These are phyloP conservation scores for Pocillopora meandrina DNA, from an alignment of 92 coral and sea anemone species.

Conservation along the genomic window DNA sequence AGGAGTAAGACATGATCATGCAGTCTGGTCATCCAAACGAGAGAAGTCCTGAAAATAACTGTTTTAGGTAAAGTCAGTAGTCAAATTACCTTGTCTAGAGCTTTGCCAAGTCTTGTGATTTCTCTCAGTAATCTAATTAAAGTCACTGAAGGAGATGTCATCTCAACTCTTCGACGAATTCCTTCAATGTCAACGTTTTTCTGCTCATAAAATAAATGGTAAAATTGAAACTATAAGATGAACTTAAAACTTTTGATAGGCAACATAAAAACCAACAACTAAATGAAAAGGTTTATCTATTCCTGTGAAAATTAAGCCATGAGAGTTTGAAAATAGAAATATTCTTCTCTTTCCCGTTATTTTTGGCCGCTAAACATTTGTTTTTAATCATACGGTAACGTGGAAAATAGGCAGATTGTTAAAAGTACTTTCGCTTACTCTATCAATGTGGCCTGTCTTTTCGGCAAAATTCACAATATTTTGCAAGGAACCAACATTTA, in stretches of 20 bases:
- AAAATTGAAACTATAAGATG: not conserved
- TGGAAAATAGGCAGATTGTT: not conserved
- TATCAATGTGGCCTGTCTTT: conserved; percentile 73
- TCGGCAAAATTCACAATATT: conserved; percentile 78
- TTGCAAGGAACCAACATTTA: conserved; percentile 84
- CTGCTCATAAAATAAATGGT: not conserved
- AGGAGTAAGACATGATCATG: too few species aligned
- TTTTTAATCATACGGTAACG: not conserved
- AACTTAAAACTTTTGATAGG: too few species aligned
- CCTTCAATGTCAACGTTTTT: conserved; percentile 40
- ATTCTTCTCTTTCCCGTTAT: too few species aligned
- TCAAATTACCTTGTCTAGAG: conserved; percentile 71
- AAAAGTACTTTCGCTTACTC: conserved; percentile 44
- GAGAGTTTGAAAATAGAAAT: too few species aligned
- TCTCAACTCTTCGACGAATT: conserved; percentile 40
- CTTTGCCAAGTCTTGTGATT: conserved; percentile 79
- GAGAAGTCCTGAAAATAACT: too few species aligned
- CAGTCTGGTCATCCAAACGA: too few species aligned
- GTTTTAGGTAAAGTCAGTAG: not conserved
- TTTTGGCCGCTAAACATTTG: too few species aligned
- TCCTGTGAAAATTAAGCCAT: too few species aligned
- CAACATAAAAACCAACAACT: too few species aligned
- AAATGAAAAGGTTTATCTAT: too few species aligned
- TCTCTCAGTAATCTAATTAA: conserved; percentile 75
- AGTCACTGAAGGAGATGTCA: conserved; percentile 71